A percentile compares a stretch with the other conserved stretches of the same genome.
Conservation (phyloP, 2,113 vertebrate genomes). For the Eurypyga helias region DNA sequence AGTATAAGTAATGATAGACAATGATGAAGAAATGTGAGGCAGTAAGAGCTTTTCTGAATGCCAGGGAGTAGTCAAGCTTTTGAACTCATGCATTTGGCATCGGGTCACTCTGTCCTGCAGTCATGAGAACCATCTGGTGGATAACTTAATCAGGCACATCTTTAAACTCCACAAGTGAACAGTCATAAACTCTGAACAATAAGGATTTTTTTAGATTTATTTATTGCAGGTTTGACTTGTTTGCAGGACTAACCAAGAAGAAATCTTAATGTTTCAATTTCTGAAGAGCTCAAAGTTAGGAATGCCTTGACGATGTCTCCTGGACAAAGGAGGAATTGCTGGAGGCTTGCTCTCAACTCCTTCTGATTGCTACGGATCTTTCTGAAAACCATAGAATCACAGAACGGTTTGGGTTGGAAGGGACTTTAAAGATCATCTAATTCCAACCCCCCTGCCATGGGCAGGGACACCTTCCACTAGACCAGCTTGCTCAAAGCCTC, state of each 20-base stretch:
- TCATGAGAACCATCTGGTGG: background rate
- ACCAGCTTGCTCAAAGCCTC: too few species aligned
- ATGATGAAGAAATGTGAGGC: background rate
- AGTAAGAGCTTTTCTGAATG: background rate
- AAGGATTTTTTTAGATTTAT: background rate
- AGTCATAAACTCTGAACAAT: background rate
- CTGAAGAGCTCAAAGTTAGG: background rate
- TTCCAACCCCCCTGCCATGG: too few species aligned
- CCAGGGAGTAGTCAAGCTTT: background rate
- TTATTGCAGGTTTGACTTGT: background rate
- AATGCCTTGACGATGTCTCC: background rate
- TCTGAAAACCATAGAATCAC: background rate
- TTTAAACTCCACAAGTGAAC: background rate
- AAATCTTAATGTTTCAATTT: background rate
- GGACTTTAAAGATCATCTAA: too few species aligned
- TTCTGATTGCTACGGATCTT: background rate
- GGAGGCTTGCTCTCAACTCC: background rate
- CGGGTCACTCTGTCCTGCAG: background rate
- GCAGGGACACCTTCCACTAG: too few species aligned
- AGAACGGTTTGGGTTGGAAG: too few species aligned
- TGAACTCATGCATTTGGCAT: background rate
- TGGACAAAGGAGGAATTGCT: background rate
- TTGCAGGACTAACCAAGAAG: background rate
- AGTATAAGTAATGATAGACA: background rate
- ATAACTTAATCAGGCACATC: background rate